These are phyloP conservation scores for Tenthredo mesomela DNA, from an alignment of 2,888 invertebrate species.

Conservation along the genomic window DNA sequence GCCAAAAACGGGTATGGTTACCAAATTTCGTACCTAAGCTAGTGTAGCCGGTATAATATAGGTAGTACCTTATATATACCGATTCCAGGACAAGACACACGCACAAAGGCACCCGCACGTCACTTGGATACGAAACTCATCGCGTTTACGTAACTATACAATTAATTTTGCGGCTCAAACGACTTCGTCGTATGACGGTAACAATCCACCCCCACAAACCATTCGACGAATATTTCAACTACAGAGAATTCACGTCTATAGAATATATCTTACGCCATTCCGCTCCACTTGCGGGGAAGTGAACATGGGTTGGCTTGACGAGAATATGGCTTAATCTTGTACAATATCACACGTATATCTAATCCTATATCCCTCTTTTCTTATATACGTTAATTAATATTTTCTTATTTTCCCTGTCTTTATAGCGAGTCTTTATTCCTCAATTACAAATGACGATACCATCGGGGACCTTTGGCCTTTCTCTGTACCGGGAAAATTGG, in stretches of 20 bases:
- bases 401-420: neutral
- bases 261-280: neutral
- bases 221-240: neutral
- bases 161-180: conserved; percentile 33
- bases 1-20: neutral
- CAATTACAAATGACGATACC: neutral
- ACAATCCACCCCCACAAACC: neutral
- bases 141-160: neutral
- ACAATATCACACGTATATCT: no score
- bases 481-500: conserved; percentile 1
- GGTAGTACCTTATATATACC: neutral
- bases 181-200: neutral
- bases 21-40: neutral
- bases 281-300: neutral
- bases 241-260: neutral
- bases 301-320: neutral
- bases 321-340: neutral
- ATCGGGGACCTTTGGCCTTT: neutral
- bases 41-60: no score
- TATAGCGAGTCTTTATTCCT: conserved; percentile 12
- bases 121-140: neutral
- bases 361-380: no score
- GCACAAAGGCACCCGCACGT: conserved; percentile 22
- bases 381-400: neutral
- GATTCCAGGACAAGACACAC: conserved; percentile 2